Conservation (phyloP, 2,797 vertebrate genomes). For the Intellagama lesueurii region DNA sequence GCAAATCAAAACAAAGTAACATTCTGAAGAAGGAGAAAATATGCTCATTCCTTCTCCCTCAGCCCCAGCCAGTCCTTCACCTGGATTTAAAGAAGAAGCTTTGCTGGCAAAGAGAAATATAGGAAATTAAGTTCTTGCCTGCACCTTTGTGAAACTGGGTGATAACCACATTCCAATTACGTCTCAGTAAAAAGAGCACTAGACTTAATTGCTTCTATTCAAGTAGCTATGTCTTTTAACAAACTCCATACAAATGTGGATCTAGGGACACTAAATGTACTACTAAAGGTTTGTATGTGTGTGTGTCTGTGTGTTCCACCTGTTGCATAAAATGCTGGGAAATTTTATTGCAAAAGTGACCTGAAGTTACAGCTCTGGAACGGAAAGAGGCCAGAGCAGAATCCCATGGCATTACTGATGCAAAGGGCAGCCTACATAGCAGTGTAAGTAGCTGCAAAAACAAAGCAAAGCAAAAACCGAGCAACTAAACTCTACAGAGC, state of each 20-base stretch:
- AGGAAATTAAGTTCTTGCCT: slow-evolving; percentile 61
- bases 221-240: slow-evolving; percentile 55
- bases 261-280: slow-evolving; percentile 25
- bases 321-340: neutral
- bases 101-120: slow-evolving; percentile 59
- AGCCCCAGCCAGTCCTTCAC: slow-evolving; percentile 26
- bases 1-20: slow-evolving; percentile 43
- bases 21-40: slow-evolving; percentile 52
- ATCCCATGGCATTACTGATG: neutral
- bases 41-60: neutral
- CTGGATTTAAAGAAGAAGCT: slow-evolving; percentile 55
- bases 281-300: neutral
- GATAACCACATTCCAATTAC: slow-evolving; percentile 70
- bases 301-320: neutral
- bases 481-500: neutral
- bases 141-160: slow-evolving; percentile 63
- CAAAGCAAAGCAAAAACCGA: neutral
- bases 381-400: neutral
- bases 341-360: neutral
- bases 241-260: slow-evolving; percentile 38
- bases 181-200: slow-evolving; percentile 55
- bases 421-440: neutral
- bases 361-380: neutral
- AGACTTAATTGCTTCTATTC: slow-evolving; percentile 64
- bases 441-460: neutral